These are phyloP conservation scores for Coilia nasus DNA, from an alignment of 2,797 vertebrate genomes.

Conservation along the genomic window DNA sequence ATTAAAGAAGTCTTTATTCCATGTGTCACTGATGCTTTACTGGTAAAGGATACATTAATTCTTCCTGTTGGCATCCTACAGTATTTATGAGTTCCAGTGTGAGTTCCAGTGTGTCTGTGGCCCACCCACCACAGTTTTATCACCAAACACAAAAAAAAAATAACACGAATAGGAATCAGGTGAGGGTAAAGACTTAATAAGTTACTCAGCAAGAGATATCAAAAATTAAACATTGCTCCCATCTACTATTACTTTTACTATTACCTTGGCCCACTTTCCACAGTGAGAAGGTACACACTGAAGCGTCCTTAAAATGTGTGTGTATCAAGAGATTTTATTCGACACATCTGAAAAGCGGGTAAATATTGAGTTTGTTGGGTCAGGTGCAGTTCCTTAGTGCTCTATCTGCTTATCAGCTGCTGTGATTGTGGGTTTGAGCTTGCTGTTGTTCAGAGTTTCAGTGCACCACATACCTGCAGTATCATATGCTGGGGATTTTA, in stretches of 20 bases:
- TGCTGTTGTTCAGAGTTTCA: neutral
- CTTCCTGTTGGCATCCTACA: neutral
- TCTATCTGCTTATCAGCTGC: conserved; percentile 14
- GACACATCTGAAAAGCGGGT: neutral
- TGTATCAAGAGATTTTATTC: neutral
- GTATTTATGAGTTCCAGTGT: neutral
- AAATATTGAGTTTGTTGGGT: conserved; percentile 26
- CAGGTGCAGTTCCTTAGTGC: conserved; percentile 2
- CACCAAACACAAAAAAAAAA: neutral
- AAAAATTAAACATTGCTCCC: neutral
- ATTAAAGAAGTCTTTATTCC: neutral
- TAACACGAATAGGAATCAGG: neutral
- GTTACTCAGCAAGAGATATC: conserved; percentile 5
- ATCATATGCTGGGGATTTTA: neutral
- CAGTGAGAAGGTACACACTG: neutral
- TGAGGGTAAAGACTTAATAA: neutral
- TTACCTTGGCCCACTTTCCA: neutral
- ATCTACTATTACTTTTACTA: neutral
- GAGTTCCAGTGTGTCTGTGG: neutral
- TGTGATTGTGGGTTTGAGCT: neutral
- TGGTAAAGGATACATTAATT: neutral
- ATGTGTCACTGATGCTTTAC: neutral
- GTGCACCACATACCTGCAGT: neutral
- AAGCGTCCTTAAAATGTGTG: neutral
- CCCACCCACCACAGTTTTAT: neutral